phyloP scores from a whole-genome alignment of 2,888 invertebrate genomes.

The Melikaiella ostensackeni region DNA sequence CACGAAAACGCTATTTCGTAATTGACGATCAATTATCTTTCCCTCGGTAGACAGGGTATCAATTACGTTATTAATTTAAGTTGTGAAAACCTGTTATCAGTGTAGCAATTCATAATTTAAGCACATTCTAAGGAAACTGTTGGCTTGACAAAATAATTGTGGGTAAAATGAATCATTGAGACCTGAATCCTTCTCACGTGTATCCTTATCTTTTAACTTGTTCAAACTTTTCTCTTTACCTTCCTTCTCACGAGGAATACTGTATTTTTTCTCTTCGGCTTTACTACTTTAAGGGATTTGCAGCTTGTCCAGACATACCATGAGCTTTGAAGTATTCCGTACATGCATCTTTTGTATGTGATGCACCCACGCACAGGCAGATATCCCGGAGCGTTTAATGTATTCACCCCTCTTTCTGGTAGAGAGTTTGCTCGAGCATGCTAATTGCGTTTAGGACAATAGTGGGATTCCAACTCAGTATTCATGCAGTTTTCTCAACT shows the following conservation, averaged over 20 bases:
- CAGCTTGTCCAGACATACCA: constrained; percentile 29
- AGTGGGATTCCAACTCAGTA: constrained; percentile 57
- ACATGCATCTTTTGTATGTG: constrained; percentile 28
- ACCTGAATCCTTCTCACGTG: background rate
- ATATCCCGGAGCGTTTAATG: constrained; percentile 64
- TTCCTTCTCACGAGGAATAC: background rate
- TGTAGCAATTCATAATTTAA: background rate
- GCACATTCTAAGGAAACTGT: constrained; percentile 3
- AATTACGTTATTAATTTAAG: constrained; percentile 14
- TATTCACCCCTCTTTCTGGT: constrained; percentile 63
- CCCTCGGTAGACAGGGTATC: background rate
- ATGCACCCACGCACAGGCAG: constrained; percentile 59
- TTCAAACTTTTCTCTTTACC: background rate
- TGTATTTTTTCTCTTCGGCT: constrained; percentile 14
- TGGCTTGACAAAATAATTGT: constrained; percentile 17
- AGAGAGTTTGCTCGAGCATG: constrained; percentile 63
- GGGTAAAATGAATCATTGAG: background rate
- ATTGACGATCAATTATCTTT: constrained; percentile 5
- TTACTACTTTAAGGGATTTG: constrained; percentile 26
- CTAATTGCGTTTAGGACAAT: constrained; percentile 66
- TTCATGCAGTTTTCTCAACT: constrained; percentile 33
- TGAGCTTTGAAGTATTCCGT: constrained; percentile 38
- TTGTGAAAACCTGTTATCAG: constrained; percentile 9
- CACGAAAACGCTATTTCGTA: background rate
- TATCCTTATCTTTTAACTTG: background rate